These are phyloP conservation scores for Lanius collurio DNA, from an alignment of 2,113 vertebrate species.

Conservation along the genomic window DNA sequence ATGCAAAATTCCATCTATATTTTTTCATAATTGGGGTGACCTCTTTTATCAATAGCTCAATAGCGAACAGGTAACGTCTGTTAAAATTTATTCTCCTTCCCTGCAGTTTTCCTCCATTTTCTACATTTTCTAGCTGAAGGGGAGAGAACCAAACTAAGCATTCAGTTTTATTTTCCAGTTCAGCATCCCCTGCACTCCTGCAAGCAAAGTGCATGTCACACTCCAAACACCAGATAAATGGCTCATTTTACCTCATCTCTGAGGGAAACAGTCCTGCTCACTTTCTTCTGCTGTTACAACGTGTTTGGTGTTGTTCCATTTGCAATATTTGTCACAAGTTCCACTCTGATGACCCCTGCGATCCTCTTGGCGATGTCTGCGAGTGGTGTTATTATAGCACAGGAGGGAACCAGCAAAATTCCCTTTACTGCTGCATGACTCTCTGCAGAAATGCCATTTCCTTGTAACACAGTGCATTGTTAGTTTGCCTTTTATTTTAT, in stretches of 20 bases:
- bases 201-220: background rate
- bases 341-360: background rate
- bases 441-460: background rate
- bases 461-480: background rate
- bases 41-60: background rate
- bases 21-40: background rate
- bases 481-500: background rate
- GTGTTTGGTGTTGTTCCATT: background rate
- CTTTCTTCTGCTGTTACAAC: background rate
- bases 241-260: background rate
- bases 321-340: conserved; percentile 16
- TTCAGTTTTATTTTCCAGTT: conserved; percentile 36
- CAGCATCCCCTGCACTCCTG: background rate
- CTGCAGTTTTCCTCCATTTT: background rate
- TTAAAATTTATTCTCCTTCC: background rate
- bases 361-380: background rate
- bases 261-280: background rate
- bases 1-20: background rate
- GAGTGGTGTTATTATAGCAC: background rate
- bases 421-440: background rate
- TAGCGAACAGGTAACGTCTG: background rate
- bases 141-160: background rate
- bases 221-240: conserved; percentile 11
- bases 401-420: background rate
- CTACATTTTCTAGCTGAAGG: background rate